Percentiles rank a stretch among this genome's conserved stretches.
Evolutionary conservation across 53 echinoderm and acorn worm genomes (phyloP).

Genomic region (Stichopus horrens): DNA sequence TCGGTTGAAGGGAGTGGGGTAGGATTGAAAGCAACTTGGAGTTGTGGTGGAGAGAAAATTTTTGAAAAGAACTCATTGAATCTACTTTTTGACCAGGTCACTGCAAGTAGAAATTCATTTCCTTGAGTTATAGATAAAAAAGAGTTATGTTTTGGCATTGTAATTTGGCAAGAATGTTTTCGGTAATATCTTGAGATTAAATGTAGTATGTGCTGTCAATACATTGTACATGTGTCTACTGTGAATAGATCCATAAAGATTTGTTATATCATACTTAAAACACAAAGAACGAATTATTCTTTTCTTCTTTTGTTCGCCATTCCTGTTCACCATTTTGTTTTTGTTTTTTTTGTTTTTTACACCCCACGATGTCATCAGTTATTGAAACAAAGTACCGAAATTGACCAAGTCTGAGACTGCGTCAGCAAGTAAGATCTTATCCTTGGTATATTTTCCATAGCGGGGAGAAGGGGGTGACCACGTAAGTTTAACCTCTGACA

Average conservation of each 20-base stretch:
- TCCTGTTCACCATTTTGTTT: no score
- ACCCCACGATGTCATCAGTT: no score
- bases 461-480: no score
- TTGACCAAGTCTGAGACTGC: no score
- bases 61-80: neutral
- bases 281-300: neutral
- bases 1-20: neutral
- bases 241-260: slow-evolving; percentile 45
- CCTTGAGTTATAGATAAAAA: neutral
- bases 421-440: no score
- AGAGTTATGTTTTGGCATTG: slow-evolving; percentile 13
- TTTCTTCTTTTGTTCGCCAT: no score
- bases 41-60: no score
- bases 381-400: no score
- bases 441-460: no score
- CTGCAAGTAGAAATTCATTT: neutral
- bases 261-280: slow-evolving; percentile 33
- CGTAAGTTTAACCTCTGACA: no score
- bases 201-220: slow-evolving; percentile 46
- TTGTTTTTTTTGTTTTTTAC: no score
- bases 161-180: slow-evolving; percentile 25
- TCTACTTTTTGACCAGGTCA: neutral
- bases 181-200: neutral
- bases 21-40: no score
- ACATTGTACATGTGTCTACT: slow-evolving; percentile 45